A percentile compares a stretch with the other conserved stretches of the same genome.
Evolutionary conservation across 2,888 invertebrate species (phyloP).

Genomic region (Bibio marci): DNA sequence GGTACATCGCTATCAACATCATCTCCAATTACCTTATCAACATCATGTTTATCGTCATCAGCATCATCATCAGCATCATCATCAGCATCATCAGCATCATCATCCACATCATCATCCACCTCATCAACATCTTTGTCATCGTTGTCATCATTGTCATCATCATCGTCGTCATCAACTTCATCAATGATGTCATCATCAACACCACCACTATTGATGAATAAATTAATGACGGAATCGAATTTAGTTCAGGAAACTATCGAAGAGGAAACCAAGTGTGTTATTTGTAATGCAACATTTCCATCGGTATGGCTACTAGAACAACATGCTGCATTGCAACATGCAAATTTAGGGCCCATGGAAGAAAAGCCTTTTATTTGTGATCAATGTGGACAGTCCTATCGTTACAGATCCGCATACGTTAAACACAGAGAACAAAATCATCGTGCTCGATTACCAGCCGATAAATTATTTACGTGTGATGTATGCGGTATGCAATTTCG

Average conservation of each 20-base stretch:
- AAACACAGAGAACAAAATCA: constrained; percentile 81
- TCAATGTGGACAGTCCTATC: constrained; percentile 79
- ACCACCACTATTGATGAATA: too few species aligned
- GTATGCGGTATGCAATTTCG: constrained; percentile 86
- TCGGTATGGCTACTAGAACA: constrained; percentile 76
- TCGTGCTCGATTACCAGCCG: constrained; percentile 69
- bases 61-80: too few species aligned
- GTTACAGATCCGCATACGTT: constrained; percentile 69
- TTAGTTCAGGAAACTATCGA: constrained; percentile 27
- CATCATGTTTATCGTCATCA: too few species aligned
- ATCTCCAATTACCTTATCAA: too few species aligned
- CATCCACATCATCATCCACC: too few species aligned
- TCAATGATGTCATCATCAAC: constrained; percentile 25
- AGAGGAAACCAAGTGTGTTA: constrained; percentile 49
- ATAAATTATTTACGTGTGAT: constrained; percentile 79
- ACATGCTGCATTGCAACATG: constrained; percentile 70
- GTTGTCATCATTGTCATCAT: background rate
- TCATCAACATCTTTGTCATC: too few species aligned
- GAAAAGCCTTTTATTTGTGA: constrained; percentile 85
- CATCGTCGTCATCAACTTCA: constrained; percentile 28
- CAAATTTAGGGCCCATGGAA: constrained; percentile 41
- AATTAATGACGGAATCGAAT: constrained; percentile 14
- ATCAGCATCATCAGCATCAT: too few species aligned
- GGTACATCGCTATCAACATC: too few species aligned
- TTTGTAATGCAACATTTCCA: constrained; percentile 74